These are phyloP conservation scores for Scytalopus superciliaris DNA, from an alignment of 2,113 vertebrate species.

Conservation along the genomic window DNA sequence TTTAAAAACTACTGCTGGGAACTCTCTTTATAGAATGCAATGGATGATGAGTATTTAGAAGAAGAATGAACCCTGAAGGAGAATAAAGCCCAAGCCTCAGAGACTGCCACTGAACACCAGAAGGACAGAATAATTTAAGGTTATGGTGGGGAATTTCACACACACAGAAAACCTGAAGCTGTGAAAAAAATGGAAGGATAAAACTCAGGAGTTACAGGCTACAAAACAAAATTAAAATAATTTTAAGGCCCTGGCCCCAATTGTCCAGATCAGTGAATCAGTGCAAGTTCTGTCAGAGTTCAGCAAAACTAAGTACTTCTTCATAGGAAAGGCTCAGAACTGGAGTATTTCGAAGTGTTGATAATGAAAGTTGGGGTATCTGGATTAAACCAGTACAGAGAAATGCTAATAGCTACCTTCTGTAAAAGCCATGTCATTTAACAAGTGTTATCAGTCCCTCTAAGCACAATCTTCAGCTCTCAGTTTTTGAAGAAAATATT, in stretches of 20 bases:
- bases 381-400: background rate
- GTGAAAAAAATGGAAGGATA: conserved; percentile 27
- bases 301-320: background rate
- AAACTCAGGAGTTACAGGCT: background rate
- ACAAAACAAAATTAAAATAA: background rate
- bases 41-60: conserved; percentile 75
- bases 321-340: background rate
- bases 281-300: background rate
- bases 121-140: conserved; percentile 70
- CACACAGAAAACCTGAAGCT: conserved; percentile 13
- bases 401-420: background rate
- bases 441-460: background rate
- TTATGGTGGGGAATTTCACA: conserved; percentile 38
- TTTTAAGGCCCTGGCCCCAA: background rate
- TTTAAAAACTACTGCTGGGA: conserved; percentile 79
- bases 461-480: background rate
- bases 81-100: conserved; percentile 70
- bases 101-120: conserved; percentile 53
- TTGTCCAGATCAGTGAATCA: background rate
- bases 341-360: background rate
- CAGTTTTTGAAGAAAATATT: background rate
- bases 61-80: conserved; percentile 70
- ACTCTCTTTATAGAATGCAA: conserved; percentile 72
- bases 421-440: background rate
- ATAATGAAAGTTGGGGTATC: background rate